Percentiles rank a stretch among this genome's conserved stretches.
These are phyloP conservation scores for Tenthredo distinguenda DNA, from an alignment of 2,888 invertebrate genomes.

Conservation along the genomic window DNA sequence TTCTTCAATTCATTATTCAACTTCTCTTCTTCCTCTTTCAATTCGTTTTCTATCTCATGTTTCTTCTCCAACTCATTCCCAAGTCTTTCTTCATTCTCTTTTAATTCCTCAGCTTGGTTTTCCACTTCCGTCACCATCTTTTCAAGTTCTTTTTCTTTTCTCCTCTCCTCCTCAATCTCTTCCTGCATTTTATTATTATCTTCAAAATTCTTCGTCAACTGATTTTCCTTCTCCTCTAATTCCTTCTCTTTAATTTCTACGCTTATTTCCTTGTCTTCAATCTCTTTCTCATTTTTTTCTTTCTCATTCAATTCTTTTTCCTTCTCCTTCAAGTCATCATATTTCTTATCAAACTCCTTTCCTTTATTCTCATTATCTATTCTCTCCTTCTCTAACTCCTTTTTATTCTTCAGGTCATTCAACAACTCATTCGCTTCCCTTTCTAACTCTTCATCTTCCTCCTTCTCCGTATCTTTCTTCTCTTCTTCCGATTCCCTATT, in stretches of 20 bases:
- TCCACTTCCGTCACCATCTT: constrained; percentile 2
- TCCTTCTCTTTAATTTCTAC: constrained; percentile 53
- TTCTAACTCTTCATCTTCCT: constrained; percentile 13
- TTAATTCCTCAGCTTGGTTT: background rate
- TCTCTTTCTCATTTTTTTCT: constrained; percentile 9
- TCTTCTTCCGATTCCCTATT: constrained; percentile 34
- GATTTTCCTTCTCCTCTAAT: constrained; percentile 35
- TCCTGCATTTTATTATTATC: background rate
- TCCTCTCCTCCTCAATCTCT: background rate
- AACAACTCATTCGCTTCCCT: background rate
- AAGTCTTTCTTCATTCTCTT: background rate
- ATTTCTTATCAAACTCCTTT: constrained; percentile 54
- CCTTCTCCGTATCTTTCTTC: background rate
- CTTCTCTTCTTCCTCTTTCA: background rate
- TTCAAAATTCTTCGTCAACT: background rate
- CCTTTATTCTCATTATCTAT: constrained; percentile 52
- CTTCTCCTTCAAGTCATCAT: constrained; percentile 55
- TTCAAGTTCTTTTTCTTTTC: background rate
- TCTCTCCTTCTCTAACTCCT: constrained; percentile 57
- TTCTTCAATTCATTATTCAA: background rate
- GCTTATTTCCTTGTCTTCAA: background rate
- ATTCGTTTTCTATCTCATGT: background rate
- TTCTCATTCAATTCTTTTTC: constrained; percentile 50
- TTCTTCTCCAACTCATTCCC: background rate
- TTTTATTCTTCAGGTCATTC: background rate